Conservation (phyloP, 2,888 invertebrate genomes). For the Cephus nigrinus region DNA sequence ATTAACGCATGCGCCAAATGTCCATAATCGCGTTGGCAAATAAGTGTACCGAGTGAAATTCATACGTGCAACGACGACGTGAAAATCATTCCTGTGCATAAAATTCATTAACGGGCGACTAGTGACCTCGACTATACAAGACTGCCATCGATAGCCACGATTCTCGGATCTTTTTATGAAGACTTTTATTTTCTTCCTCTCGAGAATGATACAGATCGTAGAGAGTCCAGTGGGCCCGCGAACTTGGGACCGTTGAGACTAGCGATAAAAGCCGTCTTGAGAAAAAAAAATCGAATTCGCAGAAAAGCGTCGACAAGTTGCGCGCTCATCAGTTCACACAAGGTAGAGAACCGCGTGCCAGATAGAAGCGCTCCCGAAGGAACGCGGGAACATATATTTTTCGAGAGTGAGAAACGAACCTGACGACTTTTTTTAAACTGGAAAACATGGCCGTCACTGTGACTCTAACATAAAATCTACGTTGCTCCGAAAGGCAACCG, state of each 20-base stretch:
- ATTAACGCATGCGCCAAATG: background rate
- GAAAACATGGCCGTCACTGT: conserved; percentile 15
- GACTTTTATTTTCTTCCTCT: background rate
- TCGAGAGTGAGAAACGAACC: background rate
- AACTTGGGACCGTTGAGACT: background rate
- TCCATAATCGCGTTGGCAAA: background rate
- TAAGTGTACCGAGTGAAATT: conserved; percentile 21
- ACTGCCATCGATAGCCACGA: background rate
- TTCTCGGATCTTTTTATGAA: background rate
- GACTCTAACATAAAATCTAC: background rate
- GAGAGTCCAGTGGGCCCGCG: background rate
- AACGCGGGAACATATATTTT: background rate
- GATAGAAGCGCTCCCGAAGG: background rate
- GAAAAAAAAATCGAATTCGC: background rate
- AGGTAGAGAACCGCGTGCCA: background rate
- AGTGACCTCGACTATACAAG: background rate
- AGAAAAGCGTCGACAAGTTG: background rate
- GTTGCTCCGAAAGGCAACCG: background rate
- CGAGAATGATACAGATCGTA: background rate
- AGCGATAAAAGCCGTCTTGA: background rate
- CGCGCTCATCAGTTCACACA: background rate
- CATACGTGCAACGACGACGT: conserved; percentile 23
- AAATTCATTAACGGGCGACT: background rate
- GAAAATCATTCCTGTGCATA: conserved; percentile 26
- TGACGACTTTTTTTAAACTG: conserved; percentile 3